phyloP scores from a whole-genome alignment of 2,797 vertebrate genomes.

The Onychomys arenicola region DNA sequence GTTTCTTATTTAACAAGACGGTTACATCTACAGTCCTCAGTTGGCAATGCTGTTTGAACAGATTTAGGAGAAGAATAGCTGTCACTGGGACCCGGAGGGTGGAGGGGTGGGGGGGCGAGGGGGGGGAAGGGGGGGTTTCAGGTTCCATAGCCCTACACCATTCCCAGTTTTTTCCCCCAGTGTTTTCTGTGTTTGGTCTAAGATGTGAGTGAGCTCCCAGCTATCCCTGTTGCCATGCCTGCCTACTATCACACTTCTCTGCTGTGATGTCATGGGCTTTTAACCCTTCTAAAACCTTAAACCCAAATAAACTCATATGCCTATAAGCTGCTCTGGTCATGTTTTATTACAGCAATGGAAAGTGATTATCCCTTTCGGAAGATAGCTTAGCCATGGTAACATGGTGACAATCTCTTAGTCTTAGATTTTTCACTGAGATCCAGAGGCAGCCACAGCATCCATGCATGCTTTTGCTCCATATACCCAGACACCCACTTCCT shows the following conservation, averaged over 20 bases:
- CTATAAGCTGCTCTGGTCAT: background rate
- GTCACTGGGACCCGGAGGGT: too few species aligned
- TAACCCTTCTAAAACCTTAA: background rate
- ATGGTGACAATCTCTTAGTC: background rate
- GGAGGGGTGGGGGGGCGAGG: too few species aligned
- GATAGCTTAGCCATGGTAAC: rapidly evolving
- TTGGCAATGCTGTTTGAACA: too few species aligned
- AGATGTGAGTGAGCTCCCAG: background rate
- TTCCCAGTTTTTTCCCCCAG: background rate
- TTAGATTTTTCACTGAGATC: background rate
- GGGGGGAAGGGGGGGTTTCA: rapidly evolving
- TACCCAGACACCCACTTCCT: background rate
- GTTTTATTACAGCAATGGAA: background rate
- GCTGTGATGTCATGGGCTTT: background rate
- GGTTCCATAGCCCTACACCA: background rate
- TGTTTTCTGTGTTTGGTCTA: background rate
- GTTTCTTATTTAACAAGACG: too few species aligned
- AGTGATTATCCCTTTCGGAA: background rate
- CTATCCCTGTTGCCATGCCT: rapidly evolving
- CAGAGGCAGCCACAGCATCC: background rate
- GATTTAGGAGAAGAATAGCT: background rate
- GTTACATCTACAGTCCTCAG: too few species aligned
- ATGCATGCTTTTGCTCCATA: background rate
- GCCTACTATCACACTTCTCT: background rate
- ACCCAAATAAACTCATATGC: background rate